Evolutionary conservation across 2,888 invertebrate species (phyloP), one percentile per base, ranked within the genome.

Genomic region (Mimas tiliae): DNA sequence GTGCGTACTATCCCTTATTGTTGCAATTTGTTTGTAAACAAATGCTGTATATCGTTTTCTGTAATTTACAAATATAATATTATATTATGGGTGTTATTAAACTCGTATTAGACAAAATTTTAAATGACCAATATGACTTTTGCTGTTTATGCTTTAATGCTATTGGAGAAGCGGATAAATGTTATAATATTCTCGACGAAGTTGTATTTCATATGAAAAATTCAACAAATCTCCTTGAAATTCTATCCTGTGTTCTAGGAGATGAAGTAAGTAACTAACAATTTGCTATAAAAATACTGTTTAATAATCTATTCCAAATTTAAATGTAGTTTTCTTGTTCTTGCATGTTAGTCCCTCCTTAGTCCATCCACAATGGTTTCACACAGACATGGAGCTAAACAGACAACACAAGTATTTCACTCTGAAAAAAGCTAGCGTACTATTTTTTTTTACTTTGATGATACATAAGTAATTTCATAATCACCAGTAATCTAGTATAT

Each of bases 71-170:
- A 47, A 7, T 6, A n/a, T 38, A 16, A 12, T 12, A n/a, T n/a
- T n/a, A n/a, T 8, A 52, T 38, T 21, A 77, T 77, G 76, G 14
- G 45, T 47, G 4, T 11, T 19, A 9, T 69, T 21, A 67, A 51
- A 27, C 1, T 21, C 47, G 16, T 69, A 11, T 19, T 77, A 38
- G 65, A 67, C 19, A 64, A 67, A 65, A 34, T 77, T 51, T 27
- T 80, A 63, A 64, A 63, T 9, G 55, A 64, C 12, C 65, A 27
- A 19, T 51, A 52, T 3, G 12, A 66, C 19, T 70, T 64, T 51
- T 80, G 80, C 65, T 72, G 70, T 65, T 69, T 81, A 63, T 80
- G 80, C 53, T 71, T 70, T 16, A 72, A 65, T 50, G 45, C 69
- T 16, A 16, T 55, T 48, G 47, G 48, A 27, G 66, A 69, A 12